Conservation (phyloP, 2,113 vertebrate species). For the Ailuropoda melanoleuca region DNA sequence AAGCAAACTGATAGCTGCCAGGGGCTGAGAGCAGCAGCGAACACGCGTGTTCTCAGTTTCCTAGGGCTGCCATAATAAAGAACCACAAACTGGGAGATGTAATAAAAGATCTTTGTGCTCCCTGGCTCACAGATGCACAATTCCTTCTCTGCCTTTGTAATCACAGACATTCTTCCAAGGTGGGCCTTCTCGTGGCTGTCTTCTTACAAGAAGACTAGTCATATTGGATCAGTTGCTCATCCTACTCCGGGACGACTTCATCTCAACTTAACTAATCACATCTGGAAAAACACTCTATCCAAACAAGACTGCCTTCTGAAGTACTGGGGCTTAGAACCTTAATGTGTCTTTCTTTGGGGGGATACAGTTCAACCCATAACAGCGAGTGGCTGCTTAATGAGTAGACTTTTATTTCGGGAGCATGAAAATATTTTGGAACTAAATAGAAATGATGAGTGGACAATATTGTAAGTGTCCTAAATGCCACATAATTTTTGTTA, state of each 20-base stretch:
- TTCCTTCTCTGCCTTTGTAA: neutral
- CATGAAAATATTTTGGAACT: neutral
- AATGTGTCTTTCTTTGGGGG: accelerated
- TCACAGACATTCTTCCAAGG: neutral
- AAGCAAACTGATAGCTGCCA: neutral
- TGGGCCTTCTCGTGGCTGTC: no score
- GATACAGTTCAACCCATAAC: neutral
- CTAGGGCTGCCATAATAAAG: neutral
- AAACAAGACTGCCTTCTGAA: neutral
- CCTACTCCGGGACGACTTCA: no score
- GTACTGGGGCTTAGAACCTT: neutral
- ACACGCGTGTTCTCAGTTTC: neutral
- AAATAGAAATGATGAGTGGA: neutral
- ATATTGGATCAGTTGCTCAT: neutral
- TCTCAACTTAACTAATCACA: neutral
- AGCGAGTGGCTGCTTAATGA: neutral
- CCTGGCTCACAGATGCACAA: neutral
- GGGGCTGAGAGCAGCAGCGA: neutral
- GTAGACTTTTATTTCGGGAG: neutral
- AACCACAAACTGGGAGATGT: neutral
- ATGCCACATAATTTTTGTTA: neutral
- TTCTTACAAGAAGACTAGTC: neutral
- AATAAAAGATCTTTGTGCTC: neutral
- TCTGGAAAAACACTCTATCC: neutral
- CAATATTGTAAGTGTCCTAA: neutral